Evolutionary conservation across 1,140 invertebrate genomes (phyloP), one percentile per base, ranked within the genome.

Genomic region (Proales similis): DNA sequence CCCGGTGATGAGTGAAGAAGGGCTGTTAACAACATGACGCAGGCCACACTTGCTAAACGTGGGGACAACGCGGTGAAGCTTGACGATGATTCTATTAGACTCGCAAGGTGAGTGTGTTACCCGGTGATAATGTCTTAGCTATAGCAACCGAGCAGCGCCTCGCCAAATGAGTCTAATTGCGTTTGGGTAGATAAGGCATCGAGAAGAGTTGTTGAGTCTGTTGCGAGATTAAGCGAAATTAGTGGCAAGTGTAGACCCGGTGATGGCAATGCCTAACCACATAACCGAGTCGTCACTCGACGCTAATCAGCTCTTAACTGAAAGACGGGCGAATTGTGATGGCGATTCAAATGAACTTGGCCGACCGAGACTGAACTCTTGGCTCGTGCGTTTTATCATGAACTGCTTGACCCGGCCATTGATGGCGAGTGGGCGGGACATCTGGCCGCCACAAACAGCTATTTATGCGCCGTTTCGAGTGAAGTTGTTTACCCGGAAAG

Each of bases 201-300:
- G n/a, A n/a, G n/a, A n/a, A n/a, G n/a, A n/a, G n/a, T n/a, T n/a
- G n/a, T n/a, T n/a, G n/a, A n/a, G n/a, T n/a, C n/a, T n/a, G n/a
- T 4, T 26, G 26, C 14, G 27, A 11, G 51, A 57, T n/a, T n/a
- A 57, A 12, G 51, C 51, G 19, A 42, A 17, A 57, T 57, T 26
- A 57, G 51, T 57, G 51, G 51, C 51, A 57, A 57, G 51, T 57
- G 51, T 57, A 57, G 51, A 57, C 51, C 51, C 51, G 51, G 51
- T 57, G 51, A 57, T 57, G 51, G 32, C 14, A 46, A 11, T n/a
- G 14, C 11, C 11, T 4, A 7, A 7, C 51, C 3, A 30, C 51
- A 57, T 43, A 57, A 57, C 51, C 51, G 36, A 27, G 36, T 43
- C 51, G 45, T 57, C 51, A 57, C 51, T 57, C 20, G 29, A 57